Evolutionary conservation across 2,113 vertebrate genomes (phyloP).

Genomic region (Pelmatolapia mariae): DNA sequence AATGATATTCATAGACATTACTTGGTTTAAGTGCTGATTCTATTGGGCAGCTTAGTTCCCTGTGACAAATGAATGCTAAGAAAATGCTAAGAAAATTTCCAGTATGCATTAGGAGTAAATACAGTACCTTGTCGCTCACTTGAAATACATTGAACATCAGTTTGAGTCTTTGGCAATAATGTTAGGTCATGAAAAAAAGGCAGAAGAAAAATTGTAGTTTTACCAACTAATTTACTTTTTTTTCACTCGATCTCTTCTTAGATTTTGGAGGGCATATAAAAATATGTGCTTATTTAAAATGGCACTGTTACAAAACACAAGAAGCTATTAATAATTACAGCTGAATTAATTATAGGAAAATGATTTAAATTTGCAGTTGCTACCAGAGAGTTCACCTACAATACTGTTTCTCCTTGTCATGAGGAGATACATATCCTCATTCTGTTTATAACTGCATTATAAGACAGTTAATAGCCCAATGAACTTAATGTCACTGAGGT

Average conservation of each 20-base stretch:
- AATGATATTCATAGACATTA: not conserved
- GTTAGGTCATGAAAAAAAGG: not conserved
- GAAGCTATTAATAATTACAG: not conserved
- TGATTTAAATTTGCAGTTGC: not conserved
- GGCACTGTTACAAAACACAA: not conserved
- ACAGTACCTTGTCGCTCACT: not conserved
- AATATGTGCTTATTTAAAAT: not conserved
- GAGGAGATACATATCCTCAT: not conserved
- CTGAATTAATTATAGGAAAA: not conserved
- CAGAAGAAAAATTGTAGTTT: not conserved
- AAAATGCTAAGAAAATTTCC: not conserved
- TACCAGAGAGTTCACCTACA: not conserved
- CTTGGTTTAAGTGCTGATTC: not conserved
- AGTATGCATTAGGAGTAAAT: not conserved
- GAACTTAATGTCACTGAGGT: conserved; percentile 7
- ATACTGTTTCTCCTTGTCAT: not conserved
- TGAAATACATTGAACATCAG: not conserved
- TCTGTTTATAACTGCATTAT: not conserved
- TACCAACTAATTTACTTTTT: not conserved
- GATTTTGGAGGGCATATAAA: not conserved
- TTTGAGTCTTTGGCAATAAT: not conserved
- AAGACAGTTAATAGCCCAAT: not conserved
- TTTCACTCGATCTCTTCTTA: not conserved
- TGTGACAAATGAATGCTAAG: not conserved
- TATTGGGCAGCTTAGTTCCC: not conserved